Evolutionary conservation across 2,113 vertebrate species (phyloP).

Genomic region (Nothoprocta pentlandii): DNA sequence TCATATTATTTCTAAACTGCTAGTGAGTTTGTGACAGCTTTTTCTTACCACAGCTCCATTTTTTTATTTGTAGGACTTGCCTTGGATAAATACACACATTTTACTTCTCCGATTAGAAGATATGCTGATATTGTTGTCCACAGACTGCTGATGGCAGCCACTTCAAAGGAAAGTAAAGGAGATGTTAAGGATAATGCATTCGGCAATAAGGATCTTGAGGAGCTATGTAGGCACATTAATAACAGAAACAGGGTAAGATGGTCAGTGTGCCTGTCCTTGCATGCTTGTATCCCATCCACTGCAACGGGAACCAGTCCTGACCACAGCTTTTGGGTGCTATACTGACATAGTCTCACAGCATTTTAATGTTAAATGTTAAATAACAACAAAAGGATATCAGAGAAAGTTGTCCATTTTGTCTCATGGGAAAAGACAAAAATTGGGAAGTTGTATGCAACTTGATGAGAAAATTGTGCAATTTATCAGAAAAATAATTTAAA

Average conservation of each 20-base stretch:
- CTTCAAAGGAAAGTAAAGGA: conserved; percentile 66
- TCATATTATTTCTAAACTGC: background rate
- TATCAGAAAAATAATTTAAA: background rate
- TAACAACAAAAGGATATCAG: background rate
- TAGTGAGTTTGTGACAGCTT: background rate
- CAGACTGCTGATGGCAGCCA: conserved; percentile 85
- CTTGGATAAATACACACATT: conserved; percentile 94
- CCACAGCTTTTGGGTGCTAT: background rate
- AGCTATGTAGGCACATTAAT: conserved; percentile 90
- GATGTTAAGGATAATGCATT: conserved; percentile 37
- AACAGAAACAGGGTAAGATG: conserved; percentile 88
- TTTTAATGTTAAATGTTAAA: background rate
- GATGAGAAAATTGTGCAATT: background rate
- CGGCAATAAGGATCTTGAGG: conserved; percentile 87
- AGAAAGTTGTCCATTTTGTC: background rate
- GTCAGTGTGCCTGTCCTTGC: accelerated
- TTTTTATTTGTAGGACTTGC: conserved; percentile 86
- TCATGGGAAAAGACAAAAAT: background rate
- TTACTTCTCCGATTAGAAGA: conserved; percentile 96
- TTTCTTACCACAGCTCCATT: background rate
- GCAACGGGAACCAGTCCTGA: background rate
- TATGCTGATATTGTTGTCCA: conserved; percentile 94
- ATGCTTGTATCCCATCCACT: accelerated
- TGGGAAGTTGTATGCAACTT: background rate
- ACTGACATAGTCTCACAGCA: accelerated